Evolutionary conservation across 2,888 invertebrate species (phyloP).

Genomic region (Scaptomyza reducta): DNA sequence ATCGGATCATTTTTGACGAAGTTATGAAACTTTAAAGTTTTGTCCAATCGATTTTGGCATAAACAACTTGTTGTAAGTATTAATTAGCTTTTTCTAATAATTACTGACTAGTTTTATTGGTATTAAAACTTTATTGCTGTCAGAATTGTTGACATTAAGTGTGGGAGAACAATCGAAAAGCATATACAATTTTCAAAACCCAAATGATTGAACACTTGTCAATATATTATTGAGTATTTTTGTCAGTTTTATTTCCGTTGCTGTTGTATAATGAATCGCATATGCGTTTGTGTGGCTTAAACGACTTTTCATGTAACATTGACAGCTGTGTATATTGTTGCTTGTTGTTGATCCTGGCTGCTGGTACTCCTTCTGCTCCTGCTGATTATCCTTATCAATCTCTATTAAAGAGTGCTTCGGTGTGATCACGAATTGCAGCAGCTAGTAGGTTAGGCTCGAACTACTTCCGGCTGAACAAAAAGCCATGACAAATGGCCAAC

Average conservation of each 20-base stretch:
- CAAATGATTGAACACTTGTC: background rate
- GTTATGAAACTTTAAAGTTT: too few species aligned
- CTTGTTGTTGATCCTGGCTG: background rate
- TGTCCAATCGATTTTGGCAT: too few species aligned
- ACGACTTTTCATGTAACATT: background rate
- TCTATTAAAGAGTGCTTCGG: slow-evolving; percentile 59
- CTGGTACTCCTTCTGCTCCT: background rate
- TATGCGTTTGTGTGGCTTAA: background rate
- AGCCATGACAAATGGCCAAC: slow-evolving; percentile 72
- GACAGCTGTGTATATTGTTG: background rate
- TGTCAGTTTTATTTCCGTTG: background rate
- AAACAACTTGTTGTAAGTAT: too few species aligned
- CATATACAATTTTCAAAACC: background rate
- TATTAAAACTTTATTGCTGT: background rate
- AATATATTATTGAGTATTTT: background rate
- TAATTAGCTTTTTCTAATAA: too few species aligned
- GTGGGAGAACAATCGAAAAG: background rate
- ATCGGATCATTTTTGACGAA: too few species aligned
- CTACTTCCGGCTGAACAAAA: slow-evolving; percentile 42
- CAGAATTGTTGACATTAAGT: background rate
- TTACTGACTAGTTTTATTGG: too few species aligned
- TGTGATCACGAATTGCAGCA: slow-evolving; percentile 43
- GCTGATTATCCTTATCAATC: slow-evolving; percentile 64
- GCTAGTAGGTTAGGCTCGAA: slow-evolving; percentile 35
- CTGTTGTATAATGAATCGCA: background rate